Evolutionary conservation across 2,113 vertebrate genomes (phyloP), one percentile per base, ranked within the genome.

Genomic region (Mastomys coucha): DNA sequence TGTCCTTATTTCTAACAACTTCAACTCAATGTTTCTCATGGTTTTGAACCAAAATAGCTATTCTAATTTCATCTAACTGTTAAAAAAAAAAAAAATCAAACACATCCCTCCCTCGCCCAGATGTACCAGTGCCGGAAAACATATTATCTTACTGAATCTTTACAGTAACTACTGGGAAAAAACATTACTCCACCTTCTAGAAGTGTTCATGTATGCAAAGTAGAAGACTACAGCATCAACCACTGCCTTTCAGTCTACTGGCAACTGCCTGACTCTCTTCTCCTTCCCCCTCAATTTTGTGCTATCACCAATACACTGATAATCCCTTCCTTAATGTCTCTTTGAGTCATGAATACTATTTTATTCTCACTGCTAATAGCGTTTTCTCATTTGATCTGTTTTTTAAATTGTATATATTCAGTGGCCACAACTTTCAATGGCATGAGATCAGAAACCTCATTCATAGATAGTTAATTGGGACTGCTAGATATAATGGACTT

Each of bases 61-160:
- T 51, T 90, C 22, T 82, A 89, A 84, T 76, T 89, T n/a, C 36
- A 87, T 58, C 17, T 93, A 86, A 86, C 85, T 60, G 42, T 75
- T 42, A 63, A 91, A 53, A 53, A 58, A 58, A 58, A 93, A 95
- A 73, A 92, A 51, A 94, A 70, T 89, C 31, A 91, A 84, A 89
- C 24, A 28, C n/a, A 78, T 82, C 67, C 7, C 89, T 33, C 88
- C 92, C 33, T 76, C 7, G 4, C 6, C 10, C 12, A 95, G 11
- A 63, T 95, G 93, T 36, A 89, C 24, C 33, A 87, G 17, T 4
- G 89, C 2, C 2, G 91, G 42, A 89, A 82, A 39, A 86, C 39
- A 5, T 17, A 91, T 92, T 95, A 45, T 90, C 7, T 85, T 95
- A 90, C 3, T 88, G 4, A 82, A 87, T 91, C 31, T 60, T 94